Evolutionary conservation across 1,140 invertebrate genomes (phyloP), one percentile per base, ranked within the genome.

Genomic region (Drosophila murphyi): DNA sequence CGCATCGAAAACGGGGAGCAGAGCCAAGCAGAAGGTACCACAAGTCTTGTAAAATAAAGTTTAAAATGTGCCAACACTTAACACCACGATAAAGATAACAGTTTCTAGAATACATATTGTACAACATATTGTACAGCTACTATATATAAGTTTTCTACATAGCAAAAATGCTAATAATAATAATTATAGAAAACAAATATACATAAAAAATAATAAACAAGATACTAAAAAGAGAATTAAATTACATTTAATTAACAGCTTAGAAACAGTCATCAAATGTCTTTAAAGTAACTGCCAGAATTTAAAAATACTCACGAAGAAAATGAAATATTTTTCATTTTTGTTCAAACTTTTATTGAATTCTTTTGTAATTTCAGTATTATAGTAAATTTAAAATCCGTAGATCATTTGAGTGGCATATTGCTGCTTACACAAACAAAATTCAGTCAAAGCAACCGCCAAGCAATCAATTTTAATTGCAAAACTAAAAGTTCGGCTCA

Each of bases 11-110:
- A 50, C 55, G 57, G 57, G 55, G 20, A 4, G 39, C 50, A 56
- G 10, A 35, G 50, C 31, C 41, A 43, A n/a, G 32, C 37, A n/a
- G 39, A 10, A n/a, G 29, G n/a, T 28, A 39, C 29, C 48, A 50
- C n/a, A 68, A 60, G 6, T 72, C 70, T 51, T 52, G 20, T 48
- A 45, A 67, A 43, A 52, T 67, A 54, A 61, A 79, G 68, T 87
- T 87, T 74, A 87, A 87, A 89, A 65, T 75, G 85, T 80, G 83
- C 59, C 83, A 89, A 80, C 85, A 83, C 83, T 89, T 87, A 87
- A 80, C 85, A 83, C 35, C 59, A 65, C 65, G 64, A 87, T 87
- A 89, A 87, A 89, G 85, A 83, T 78, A 74, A 69, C 67, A 63
- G 65, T 56, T 52, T 57, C 50, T 32, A 7, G 31, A 59, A 62